Evolutionary conservation across 2,888 invertebrate genomes (phyloP), one percentile per base, ranked within the genome.

Genomic region (Diarsia dahlii): DNA sequence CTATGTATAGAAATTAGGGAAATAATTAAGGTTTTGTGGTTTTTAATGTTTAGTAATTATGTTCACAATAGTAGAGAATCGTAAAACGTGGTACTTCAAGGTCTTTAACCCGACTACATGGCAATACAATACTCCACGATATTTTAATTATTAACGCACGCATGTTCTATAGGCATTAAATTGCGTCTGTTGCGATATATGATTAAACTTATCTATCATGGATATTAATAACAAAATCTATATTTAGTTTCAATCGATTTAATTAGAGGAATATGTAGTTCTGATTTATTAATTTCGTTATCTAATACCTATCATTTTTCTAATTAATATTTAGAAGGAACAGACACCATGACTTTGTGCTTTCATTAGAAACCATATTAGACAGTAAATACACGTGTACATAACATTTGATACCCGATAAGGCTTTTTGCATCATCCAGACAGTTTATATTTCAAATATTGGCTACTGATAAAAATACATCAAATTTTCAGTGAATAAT

Each of bases 231-330:
- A 45, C 63, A 45, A 63, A 45, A 63, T 46, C 15, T 15, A 23
- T n/a, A 63, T 45, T 63, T 45, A 63, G n/a, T 56, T 56, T 23
- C 63, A 45, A 63, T 63, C 5, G 8, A 15, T 63, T 63, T 45
- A 63, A 63, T 63, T 63, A 63, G n/a, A 45, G n/a, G 63, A 45
- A n/a, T 28, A 39, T 39, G 39, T 39, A 58, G 50, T 23, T 13
- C n/a, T 18, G 34, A 20, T 20, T 77, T 34, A 76, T 78, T 60
- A 78, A 78, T 78, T 78, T 64, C 56, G 58, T n/a, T 39, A 78
- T 76, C 76, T 23, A 34, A 60, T 76, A 60, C 45, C 4, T 20
- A 64, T 56, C 28, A 15, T 46, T 50, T 46, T 50, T 46, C 12
- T 20, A 45, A 52, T 67, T 46, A 28, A 71, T 76, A 34, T 52